These are phyloP conservation scores for Drosophila repleta DNA, from an alignment of 1,140 invertebrate species.

Conservation along the genomic window DNA sequence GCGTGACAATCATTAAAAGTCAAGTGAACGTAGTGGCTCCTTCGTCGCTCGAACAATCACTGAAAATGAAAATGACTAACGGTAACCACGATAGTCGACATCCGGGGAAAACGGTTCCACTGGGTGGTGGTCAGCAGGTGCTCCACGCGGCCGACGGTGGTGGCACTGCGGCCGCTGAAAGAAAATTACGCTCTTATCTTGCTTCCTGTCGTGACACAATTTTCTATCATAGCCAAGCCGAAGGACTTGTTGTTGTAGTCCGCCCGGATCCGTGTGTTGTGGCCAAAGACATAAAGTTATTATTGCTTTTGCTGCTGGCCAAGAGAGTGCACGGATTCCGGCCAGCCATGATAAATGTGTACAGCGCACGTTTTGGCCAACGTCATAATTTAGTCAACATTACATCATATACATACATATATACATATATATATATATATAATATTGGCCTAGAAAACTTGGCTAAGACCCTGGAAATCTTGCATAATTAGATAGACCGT, in stretches of 20 bases:
- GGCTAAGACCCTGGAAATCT: constrained; percentile 55
- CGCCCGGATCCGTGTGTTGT: constrained; percentile 27
- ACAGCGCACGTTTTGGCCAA: constrained; percentile 67
- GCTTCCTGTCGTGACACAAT: constrained; percentile 84
- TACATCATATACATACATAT: constrained; percentile 46
- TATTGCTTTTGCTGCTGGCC: constrained; percentile 58
- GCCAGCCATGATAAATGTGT: constrained; percentile 72
- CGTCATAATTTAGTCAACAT: constrained; percentile 66
- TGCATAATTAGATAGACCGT: constrained; percentile 75
- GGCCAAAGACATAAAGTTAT: constrained; percentile 79
- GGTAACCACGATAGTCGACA: constrained; percentile 81
- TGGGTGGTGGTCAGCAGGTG: constrained; percentile 37
- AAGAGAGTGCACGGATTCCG: constrained; percentile 5
- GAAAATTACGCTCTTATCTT: constrained; percentile 83
- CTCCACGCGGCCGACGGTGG: neutral
- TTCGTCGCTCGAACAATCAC: constrained; percentile 75
- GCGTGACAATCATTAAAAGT: constrained; percentile 83
- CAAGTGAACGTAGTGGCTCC: constrained; percentile 67
- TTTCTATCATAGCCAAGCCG: constrained; percentile 77
- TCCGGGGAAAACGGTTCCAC: constrained; percentile 48
- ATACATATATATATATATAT: constrained; percentile 11
- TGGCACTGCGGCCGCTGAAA: constrained; percentile 59
- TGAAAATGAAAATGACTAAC: constrained; percentile 83
- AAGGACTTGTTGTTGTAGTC: constrained; percentile 34
- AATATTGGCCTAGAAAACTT: constrained; percentile 42